phyloP scores from a whole-genome alignment of 1,140 invertebrate genomes.

The Bilobella aurantiaca region DNA sequence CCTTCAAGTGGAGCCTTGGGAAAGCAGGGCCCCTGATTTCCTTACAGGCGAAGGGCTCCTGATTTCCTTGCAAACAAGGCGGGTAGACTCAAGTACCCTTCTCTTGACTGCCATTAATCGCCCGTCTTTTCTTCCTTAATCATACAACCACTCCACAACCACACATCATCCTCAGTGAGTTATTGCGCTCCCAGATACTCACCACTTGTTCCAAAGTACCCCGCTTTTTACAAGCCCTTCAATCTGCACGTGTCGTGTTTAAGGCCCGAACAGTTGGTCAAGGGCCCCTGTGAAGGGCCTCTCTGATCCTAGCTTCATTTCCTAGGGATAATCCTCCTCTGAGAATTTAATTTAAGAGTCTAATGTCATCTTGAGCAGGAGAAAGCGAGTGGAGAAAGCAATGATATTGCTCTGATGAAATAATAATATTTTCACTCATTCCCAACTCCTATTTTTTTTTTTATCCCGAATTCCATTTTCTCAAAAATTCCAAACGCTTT shows the following conservation, averaged over 20 bases:
- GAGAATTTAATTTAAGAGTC: no score
- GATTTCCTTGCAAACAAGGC: not conserved
- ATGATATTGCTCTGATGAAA: no score
- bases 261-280: not conserved
- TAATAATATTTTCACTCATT: constrained; percentile 23
- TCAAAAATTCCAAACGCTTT: no score
- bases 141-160: not conserved
- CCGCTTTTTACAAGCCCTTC: no score
- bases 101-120: constrained; percentile 1
- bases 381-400: no score
- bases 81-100: not conserved
- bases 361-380: no score
- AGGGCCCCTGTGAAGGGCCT: no score
- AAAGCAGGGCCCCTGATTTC: not conserved
- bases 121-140: constrained; percentile 5
- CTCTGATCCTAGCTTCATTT: no score
- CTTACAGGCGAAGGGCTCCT: not conserved
- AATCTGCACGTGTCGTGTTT: not conserved
- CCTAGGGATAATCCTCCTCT: no score
- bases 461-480: not conserved
- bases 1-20: not conserved
- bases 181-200: no score
- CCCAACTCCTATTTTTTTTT: constrained; percentile 13
- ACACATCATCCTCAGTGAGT: no score
- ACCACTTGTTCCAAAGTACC: not conserved